These are phyloP conservation scores for Columba janthina DNA, from an alignment of 2,113 vertebrate species.

Conservation along the genomic window DNA sequence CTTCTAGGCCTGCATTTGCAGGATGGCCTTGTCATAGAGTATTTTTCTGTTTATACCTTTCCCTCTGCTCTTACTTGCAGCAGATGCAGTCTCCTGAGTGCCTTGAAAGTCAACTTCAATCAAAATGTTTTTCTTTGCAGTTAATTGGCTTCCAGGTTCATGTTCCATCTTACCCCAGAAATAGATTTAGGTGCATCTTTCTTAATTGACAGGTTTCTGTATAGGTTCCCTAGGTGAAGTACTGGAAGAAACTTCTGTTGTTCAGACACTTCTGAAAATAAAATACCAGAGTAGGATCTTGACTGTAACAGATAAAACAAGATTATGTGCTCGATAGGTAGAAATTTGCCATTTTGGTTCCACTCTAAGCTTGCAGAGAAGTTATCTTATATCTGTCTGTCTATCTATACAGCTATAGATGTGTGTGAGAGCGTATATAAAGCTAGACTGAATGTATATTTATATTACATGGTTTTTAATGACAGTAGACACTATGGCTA, in stretches of 20 bases:
- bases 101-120: not conserved
- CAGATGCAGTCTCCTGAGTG: slow-evolving; percentile 18
- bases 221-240: not conserved
- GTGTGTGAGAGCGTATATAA: not conserved
- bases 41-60: not conserved
- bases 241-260: not conserved
- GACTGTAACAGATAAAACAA: not conserved
- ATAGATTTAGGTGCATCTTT: not conserved
- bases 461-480: not conserved
- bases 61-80: not conserved
- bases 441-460: not conserved
- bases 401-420: not conserved
- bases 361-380: not conserved
- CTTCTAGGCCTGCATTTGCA: slow-evolving; percentile 34
- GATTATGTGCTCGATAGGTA: not conserved
- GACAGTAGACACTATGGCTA: not conserved
- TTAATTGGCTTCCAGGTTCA: not conserved
- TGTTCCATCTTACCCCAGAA: not conserved
- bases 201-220: slow-evolving; percentile 3
- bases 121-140: slow-evolving; percentile 5
- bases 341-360: not conserved
- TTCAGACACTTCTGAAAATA: not conserved
- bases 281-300: not conserved
- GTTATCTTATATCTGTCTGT: not conserved
- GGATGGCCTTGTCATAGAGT: not conserved